Base-by-base conservation (phyloP, 2,113 vertebrate species). In the Crotalus horridus region DNA sequence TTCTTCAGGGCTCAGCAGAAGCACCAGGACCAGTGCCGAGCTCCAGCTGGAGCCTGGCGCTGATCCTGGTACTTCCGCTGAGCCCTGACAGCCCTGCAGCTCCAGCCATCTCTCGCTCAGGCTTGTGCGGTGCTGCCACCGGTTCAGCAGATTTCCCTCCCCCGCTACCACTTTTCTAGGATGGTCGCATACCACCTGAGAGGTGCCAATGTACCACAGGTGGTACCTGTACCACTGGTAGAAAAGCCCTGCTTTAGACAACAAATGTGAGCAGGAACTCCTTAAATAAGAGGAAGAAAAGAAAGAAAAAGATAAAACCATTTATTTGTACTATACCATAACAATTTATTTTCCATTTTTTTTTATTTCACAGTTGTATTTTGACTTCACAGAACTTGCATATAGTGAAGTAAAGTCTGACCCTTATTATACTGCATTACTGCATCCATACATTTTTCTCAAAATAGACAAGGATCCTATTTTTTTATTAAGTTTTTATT, bases 351-450 rank as follows among this genome's bases (percentile, higher is more conserved):
- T 95, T 3, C 33, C 87, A 46, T 93, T 95, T 93, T 39, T 39
- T 95, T 95, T 95, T 87, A 48, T 91, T 94, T 95, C 51, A 64
- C 54, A 55, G 91, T 91, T 95, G 96, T 94, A 97, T 95, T 96
- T 95, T 94, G 61, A 89, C 59, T 61, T 55, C 96, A 39, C 33
- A 95, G 89, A 15, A n/a, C 95, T 95, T 96, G 87, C 88, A 94
- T 92, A 95, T 24, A 93, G 46, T 43, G 15, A 92, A 96, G 92
- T 56, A 13, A 11, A 94, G 17, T 94, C 90, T 93, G 56, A 87
- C 96, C 91, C 92, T 46, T 81, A 17, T 26, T 95, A 93, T 90
- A 39, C 39, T 91, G 39, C 59, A 43, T 59, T 91, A 91, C 94
- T 89, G 86, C 93, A 85, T 54, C 92, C 51, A 97, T 94, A 96